These are phyloP conservation scores for Crenuchus spilurus DNA, from an alignment of 2,797 vertebrate species.

Conservation along the genomic window DNA sequence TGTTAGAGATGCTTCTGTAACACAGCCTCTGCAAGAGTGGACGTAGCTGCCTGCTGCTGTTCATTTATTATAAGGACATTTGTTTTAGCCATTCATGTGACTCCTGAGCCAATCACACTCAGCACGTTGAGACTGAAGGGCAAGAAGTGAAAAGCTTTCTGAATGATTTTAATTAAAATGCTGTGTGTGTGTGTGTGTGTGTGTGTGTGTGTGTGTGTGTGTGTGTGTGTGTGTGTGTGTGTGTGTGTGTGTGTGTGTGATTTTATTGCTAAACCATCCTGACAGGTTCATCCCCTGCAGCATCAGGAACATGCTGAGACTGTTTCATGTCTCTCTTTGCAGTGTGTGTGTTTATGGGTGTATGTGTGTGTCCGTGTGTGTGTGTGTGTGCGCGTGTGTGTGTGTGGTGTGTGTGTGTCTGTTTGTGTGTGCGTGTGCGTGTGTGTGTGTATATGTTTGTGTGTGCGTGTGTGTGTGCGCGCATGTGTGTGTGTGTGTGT, in stretches of 20 bases:
- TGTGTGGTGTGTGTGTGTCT: no score
- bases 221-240: conserved; percentile 27
- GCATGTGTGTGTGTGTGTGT: neutral
- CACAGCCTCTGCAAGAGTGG: no score
- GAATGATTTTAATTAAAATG: conserved; percentile 25
- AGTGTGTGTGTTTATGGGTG: neutral
- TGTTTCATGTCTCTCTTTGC: conserved; percentile 1
- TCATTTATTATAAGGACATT: no score
- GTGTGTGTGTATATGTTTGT: conserved; percentile 21
- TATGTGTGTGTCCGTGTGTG: neutral
- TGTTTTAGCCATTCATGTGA: neutral
- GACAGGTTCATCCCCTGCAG: conserved; percentile 38
- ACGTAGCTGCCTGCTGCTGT: no score
- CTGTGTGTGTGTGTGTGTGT: conserved; percentile 33
- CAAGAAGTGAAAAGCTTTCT: neutral
- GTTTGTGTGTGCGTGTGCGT: no score
- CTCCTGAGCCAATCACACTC: neutral
- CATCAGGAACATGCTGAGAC: conserved; percentile 35
- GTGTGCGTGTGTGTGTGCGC: conserved; percentile 11
- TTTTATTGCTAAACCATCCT: conserved; percentile 33
- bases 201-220: conserved; percentile 25
- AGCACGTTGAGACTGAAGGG: neutral
- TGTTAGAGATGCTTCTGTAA: no score
- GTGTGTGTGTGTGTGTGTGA: conserved; percentile 23
- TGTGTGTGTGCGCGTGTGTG: conserved; percentile 1